These are phyloP conservation scores for Kradibia gibbosae DNA, from an alignment of 1,140 invertebrate species.

Conservation along the genomic window DNA sequence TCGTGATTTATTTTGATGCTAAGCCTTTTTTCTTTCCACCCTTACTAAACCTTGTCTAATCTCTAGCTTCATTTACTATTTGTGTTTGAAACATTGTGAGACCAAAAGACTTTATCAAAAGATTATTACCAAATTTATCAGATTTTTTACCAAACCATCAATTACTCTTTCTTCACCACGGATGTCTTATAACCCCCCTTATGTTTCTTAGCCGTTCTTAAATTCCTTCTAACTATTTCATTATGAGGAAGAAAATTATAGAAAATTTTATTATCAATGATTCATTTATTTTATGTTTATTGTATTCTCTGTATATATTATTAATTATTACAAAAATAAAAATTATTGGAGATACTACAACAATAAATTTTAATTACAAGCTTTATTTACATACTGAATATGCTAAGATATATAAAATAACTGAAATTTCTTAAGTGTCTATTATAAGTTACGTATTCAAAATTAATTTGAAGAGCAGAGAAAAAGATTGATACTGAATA, in stretches of 20 bases:
- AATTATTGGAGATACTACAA: background rate
- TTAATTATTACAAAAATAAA: background rate
- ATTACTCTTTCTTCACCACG: background rate
- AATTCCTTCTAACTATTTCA: no score
- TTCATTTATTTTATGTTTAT: background rate
- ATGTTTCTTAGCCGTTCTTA: no score
- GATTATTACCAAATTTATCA: no score
- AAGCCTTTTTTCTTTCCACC: background rate
- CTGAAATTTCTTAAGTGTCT: no score
- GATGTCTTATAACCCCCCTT: no score
- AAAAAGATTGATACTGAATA: no score
- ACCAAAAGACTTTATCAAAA: background rate
- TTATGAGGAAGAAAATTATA: no score
- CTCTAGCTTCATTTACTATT: conserved; percentile 31
- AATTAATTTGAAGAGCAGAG: no score
- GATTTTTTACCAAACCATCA: no score
- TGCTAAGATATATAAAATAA: no score
- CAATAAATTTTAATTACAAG: background rate
- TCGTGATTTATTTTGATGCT: conserved; percentile 5
- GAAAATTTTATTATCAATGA: background rate
- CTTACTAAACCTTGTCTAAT: background rate
- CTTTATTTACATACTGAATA: no score
- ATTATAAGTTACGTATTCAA: no score
- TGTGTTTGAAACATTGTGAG: conserved; percentile 16
- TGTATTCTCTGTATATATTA: background rate